These are phyloP conservation scores for Bagarius yarrelli DNA, from an alignment of 2,113 vertebrate genomes.

Conservation along the genomic window DNA sequence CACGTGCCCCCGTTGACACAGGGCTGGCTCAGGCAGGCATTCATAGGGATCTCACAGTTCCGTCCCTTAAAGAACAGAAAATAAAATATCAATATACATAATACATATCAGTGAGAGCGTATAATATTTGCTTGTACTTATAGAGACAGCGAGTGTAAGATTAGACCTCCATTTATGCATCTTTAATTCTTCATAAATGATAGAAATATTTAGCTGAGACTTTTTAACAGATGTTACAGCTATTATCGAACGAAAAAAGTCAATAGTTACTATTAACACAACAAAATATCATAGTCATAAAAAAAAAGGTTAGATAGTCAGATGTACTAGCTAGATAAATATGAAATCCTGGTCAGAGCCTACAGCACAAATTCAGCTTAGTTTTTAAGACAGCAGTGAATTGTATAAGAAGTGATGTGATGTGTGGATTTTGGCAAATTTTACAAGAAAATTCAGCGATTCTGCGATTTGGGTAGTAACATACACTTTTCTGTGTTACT, in stretches of 20 bases:
- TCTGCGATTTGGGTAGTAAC: background rate
- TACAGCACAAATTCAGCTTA: background rate
- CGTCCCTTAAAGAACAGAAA: slow-evolving; percentile 72
- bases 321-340: background rate
- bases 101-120: no score
- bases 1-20: slow-evolving; percentile 91
- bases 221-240: no score
- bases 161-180: background rate
- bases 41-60: slow-evolving; percentile 86
- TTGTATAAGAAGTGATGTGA: background rate
- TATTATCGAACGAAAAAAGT: no score
- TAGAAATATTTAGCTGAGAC: background rate
- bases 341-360: background rate
- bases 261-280: no score
- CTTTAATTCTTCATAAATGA: background rate
- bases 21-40: slow-evolving; percentile 88
- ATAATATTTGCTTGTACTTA: background rate
- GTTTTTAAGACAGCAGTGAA: background rate
- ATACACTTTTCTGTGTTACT: background rate
- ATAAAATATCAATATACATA: background rate
- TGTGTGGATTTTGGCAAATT: slow-evolving; percentile 37
- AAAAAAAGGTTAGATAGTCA: background rate
- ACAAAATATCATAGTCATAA: no score
- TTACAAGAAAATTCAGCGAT: background rate
- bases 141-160: background rate